phyloP scores from a whole-genome alignment of 2,113 vertebrate genomes.

The Tauraco erythrolophus region DNA sequence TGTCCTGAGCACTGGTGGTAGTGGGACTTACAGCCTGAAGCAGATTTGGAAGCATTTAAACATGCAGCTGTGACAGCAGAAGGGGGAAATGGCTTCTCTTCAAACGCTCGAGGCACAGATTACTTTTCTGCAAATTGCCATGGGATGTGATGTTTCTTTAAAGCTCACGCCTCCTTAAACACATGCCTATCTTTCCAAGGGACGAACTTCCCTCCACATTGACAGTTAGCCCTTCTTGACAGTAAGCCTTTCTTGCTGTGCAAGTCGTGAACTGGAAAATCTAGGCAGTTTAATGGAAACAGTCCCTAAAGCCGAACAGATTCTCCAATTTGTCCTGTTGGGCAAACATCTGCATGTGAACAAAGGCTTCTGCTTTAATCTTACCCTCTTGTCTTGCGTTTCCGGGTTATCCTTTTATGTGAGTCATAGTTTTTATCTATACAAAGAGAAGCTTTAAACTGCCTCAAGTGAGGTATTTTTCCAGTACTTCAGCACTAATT shows the following conservation, averaged over 20 bases:
- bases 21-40: background rate
- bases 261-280: background rate
- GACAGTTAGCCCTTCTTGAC: background rate
- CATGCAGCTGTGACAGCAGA: background rate
- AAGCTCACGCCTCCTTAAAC: background rate
- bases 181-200: background rate
- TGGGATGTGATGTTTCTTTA: background rate
- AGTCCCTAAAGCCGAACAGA: background rate
- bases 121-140: background rate
- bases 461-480: constrained; percentile 54
- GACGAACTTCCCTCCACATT: background rate
- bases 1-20: background rate
- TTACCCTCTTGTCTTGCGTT: background rate
- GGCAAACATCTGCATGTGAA: constrained; percentile 37
- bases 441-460: constrained; percentile 49
- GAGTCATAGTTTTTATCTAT: constrained; percentile 52
- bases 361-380: background rate
- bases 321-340: constrained; percentile 28
- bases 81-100: background rate
- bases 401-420: constrained; percentile 53
- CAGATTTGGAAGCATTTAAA: background rate
- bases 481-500: constrained; percentile 55
- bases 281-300: background rate
- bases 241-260: background rate
- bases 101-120: background rate